Base-by-base conservation (phyloP, 2,888 invertebrate species). In the Melanophora roralis region DNA sequence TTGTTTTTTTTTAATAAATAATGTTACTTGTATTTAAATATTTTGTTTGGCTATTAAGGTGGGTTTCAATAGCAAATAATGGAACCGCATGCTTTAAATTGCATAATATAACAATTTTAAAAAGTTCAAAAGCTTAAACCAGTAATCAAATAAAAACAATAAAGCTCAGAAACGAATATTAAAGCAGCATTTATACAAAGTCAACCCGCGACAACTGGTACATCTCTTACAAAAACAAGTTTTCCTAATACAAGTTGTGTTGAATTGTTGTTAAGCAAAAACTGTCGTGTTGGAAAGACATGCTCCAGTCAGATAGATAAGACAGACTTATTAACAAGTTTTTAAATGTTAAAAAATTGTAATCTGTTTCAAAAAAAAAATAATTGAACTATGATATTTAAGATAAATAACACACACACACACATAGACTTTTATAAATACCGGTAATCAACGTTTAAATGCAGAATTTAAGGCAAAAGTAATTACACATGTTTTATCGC, bases 351-450 rank as follows among this genome's bases (percentile, higher is more conserved):
- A 67, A 74, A n/a, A n/a, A 40, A 69, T 16, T 62, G 62, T 19
- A 76, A 55, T 21, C 16, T 64, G 47, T 27, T 27, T 27, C 6
- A 3, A 27, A 6, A 49, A 43, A 51, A 59, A 59, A 74, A 49
- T 57, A 74, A 32, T 67, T 77, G 76, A 77, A 77, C 76, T 77
- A 11, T 77, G 76, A 71, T 77, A 77, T 77, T 77, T 71, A 47
- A 76, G 40, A 49, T 69, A 59, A 76, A 74, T 67, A 67, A 43
- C 59, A 74, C 38, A 8, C 11, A 23, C 21, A 23, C 38, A 38
- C 19, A 16, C 5, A 43, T 14, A 23, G 14, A 11, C 8, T 8
- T 12, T 11, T 21, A 47, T 8, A 32, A 19, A 34, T 19, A 57
- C 57, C 34, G 34, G 14, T 51, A 49, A 27, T 38, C 38, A n/a